Base-by-base conservation (phyloP, 2,797 vertebrate genomes). In the Esox masquinongy region DNA sequence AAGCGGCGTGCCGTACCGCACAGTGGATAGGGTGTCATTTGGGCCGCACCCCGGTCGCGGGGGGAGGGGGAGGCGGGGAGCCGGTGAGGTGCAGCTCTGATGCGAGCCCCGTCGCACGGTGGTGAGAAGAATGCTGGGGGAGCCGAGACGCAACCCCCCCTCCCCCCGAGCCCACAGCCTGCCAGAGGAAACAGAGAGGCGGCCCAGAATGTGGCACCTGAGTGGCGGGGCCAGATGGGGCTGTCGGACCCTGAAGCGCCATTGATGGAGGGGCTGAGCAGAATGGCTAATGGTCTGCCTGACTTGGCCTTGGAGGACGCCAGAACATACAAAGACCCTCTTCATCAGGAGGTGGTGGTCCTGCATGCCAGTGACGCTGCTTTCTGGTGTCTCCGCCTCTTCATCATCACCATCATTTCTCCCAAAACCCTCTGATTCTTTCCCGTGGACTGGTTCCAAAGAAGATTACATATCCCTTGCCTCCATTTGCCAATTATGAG, bases 141-240 rank as follows among this genome's bases (percentile, higher is more conserved):
- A 78, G 70, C 39, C 14, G 36, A 47, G 51, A 36, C 31, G 26
- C 14, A 43, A 11, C 69, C 17, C 31, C 36, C 31, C 9, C 69
- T 26, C n/a, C 39, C 24, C 43, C 50, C 34, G 29, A 63, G 69
- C 51, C 39, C 75, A 66, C 61, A 90, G 85, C 92, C 90, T 89
- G 92, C 90, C 68, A 92, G 94, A 95, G 93, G 94, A 95, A 96
- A 91, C 94, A 89, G 92, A 89, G 91, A 93, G 92, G 91, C 90
- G 90, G 39, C 75, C 89, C 93, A 92, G 93, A 96, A 96, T 96
- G 93, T 96, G 93, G 92, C 95, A 95, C 94, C 91, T 91, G 93
- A 92, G 91, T 94, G 95, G 90, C 83, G 94, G 90, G 85, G 89
- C 6, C 49, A 19, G 17, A 90, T 83, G 94, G 90, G 85, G 89